These are phyloP conservation scores for Dicyrtomina minuta DNA, from an alignment of 2,888 invertebrate genomes.

Conservation along the genomic window DNA sequence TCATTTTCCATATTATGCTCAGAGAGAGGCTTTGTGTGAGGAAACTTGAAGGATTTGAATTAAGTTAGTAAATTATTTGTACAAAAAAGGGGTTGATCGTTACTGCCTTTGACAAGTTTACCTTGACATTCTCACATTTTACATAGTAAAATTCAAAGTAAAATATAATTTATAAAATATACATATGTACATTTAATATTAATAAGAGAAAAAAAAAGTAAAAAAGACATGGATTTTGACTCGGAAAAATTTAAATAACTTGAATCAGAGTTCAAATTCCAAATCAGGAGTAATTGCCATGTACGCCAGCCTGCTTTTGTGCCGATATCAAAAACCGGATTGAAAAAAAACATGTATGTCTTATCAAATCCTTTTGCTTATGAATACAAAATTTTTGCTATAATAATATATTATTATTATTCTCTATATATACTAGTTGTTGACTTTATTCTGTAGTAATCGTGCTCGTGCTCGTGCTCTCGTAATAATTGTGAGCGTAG, in stretches of 20 bases:
- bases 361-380: constrained; percentile 33
- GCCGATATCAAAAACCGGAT: constrained; percentile 34
- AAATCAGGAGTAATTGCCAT: constrained; percentile 20
- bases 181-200: no score
- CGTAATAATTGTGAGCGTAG: no score
- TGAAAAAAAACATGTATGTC: constrained; percentile 34
- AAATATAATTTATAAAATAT: not conserved
- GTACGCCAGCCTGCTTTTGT: constrained; percentile 36
- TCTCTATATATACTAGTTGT: not conserved
- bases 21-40: no score
- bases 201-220: not conserved
- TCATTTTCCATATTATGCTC: no score
- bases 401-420: constrained; percentile 1
- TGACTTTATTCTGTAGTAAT: no score
- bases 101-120: not conserved
- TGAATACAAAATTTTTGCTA: constrained; percentile 1
- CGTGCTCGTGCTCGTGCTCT: no score
- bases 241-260: constrained; percentile 2
- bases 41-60: no score
- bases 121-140: not conserved
- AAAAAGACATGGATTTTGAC: no score
- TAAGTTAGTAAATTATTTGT: no score
- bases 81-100: no score
- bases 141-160: not conserved
- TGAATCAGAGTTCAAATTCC: constrained; percentile 32